Evolutionary conservation across 2,797 vertebrate genomes (phyloP).

Genomic region (Alectoris magna): DNA sequence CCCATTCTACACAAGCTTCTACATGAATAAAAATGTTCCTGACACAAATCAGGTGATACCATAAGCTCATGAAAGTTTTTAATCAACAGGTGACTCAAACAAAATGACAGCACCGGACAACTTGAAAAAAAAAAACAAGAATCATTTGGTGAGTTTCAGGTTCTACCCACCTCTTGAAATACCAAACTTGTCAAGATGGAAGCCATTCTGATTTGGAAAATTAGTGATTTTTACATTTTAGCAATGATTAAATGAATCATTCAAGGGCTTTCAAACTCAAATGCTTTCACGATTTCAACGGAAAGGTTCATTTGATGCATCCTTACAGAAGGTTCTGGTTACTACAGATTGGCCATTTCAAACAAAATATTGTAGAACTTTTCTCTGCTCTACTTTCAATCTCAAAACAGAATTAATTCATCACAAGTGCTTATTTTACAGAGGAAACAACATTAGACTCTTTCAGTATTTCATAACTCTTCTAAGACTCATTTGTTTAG

Average conservation of each 20-base stretch:
- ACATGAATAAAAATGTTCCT: background rate
- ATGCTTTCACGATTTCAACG: background rate
- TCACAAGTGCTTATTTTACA: background rate
- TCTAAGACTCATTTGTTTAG: background rate
- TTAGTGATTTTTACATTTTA: background rate
- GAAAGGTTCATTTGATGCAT: background rate
- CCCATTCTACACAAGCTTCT: background rate
- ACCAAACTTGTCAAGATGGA: background rate
- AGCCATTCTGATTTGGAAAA: background rate
- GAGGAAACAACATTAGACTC: background rate
- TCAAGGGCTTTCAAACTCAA: background rate
- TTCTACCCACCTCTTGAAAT: background rate
- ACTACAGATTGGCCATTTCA: background rate
- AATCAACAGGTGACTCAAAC: background rate
- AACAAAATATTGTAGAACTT: background rate
- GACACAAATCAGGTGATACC: background rate
- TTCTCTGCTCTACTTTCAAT: background rate
- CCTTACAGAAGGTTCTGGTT: background rate
- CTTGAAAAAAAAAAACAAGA: background rate
- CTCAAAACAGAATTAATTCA: background rate
- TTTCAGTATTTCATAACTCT: background rate
- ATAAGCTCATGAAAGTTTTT: background rate
- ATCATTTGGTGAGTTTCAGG: background rate
- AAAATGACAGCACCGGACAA: background rate
- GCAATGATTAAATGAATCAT: background rate